Evolutionary conservation across 2,113 vertebrate species (phyloP).

Genomic region (Beaufortia kweichowensis): DNA sequence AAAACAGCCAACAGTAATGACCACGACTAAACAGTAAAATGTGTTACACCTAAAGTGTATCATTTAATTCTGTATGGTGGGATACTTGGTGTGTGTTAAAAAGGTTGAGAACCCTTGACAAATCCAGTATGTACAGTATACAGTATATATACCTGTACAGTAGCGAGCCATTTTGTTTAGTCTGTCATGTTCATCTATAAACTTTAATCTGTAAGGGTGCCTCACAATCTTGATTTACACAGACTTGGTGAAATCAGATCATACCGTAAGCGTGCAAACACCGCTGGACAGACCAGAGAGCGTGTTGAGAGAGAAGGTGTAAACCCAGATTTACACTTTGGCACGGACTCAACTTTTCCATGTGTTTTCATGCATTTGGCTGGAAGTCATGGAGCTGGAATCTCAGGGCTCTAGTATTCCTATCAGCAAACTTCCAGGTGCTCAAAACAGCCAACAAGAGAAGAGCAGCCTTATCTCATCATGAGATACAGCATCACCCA

Average conservation of each 20-base stretch:
- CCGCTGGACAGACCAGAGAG: constrained; percentile 42
- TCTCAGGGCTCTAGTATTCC: constrained; percentile 58
- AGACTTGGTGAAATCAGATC: constrained; percentile 31
- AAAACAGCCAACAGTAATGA: too few relatives aligned
- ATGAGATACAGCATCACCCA: constrained; percentile 46
- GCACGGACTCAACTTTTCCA: constrained; percentile 15
- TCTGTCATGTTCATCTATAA: constrained; percentile 5
- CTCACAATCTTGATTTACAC: not conserved
- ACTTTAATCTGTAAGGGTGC: not conserved
- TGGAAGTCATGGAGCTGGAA: constrained; percentile 16
- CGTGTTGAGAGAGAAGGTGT: constrained; percentile 26
- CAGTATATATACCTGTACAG: not conserved
- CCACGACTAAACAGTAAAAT: too few relatives aligned
- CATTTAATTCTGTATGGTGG: too few relatives aligned
- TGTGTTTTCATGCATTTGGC: constrained; percentile 52
- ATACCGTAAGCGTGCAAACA: constrained; percentile 1
- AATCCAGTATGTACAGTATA: not conserved
- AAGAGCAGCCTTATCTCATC: constrained; percentile 63
- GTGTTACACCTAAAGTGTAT: too few relatives aligned
- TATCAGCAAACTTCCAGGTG: constrained; percentile 55
- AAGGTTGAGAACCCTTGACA: too few relatives aligned
- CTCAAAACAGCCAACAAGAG: constrained; percentile 58
- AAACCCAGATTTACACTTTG: constrained; percentile 34
- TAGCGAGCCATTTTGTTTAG: not conserved
- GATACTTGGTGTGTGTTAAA: too few relatives aligned